Evolutionary conservation across 1,140 invertebrate species (phyloP).

Genomic region (Thaumatotibia leucotreta): DNA sequence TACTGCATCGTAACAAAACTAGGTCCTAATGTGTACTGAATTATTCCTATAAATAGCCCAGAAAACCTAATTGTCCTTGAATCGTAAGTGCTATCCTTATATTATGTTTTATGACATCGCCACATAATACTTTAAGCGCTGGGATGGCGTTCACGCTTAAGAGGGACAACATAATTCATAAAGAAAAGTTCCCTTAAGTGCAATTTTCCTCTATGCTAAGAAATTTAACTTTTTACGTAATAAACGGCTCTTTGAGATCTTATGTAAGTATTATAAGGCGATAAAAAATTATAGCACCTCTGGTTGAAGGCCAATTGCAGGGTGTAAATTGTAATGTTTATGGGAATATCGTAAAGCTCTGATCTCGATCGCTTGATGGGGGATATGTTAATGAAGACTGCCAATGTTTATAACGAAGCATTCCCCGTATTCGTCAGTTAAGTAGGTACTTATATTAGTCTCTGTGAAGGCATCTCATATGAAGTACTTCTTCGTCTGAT

Average conservation of each 20-base stretch:
- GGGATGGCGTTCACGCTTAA: neutral
- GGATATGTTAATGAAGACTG: neutral
- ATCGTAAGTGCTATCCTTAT: neutral
- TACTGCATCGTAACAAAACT: neutral
- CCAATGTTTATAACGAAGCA: neutral
- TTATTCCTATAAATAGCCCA: neutral
- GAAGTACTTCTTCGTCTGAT: too few relatives aligned
- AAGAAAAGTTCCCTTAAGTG: conserved; percentile 8
- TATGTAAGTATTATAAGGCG: neutral
- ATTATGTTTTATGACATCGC: neutral
- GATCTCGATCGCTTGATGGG: too few relatives aligned
- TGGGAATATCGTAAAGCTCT: neutral
- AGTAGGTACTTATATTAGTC: too few relatives aligned
- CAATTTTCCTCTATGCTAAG: conserved; percentile 3
- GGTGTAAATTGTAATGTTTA: neutral
- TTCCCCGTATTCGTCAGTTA: too few relatives aligned
- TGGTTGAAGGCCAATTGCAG: conserved; percentile 1
- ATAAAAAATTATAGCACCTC: neutral
- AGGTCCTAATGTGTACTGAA: neutral
- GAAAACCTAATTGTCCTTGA: neutral
- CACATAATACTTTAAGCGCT: neutral
- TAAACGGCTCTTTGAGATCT: neutral
- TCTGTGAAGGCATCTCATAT: too few relatives aligned
- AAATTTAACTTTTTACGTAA: conserved; percentile 6
- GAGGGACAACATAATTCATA: neutral